Evolutionary conservation across 2,888 invertebrate species (phyloP).

Genomic region (Cyrtodaria siliqua): DNA sequence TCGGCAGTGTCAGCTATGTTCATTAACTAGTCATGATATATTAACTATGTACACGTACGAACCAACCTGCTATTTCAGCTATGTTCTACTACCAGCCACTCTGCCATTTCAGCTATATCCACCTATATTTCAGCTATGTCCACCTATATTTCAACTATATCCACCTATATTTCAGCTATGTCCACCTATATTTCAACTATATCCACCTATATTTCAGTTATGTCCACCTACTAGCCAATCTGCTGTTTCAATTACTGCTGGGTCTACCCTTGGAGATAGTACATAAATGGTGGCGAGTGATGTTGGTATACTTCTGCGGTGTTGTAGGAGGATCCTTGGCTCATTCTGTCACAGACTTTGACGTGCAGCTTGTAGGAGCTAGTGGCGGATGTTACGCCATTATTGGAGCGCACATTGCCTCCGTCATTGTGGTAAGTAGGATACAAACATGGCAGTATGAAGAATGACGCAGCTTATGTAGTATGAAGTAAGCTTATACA

Average conservation of each 20-base stretch:
- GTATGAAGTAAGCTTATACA: too few species aligned
- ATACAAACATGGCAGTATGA: too few species aligned
- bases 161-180: conserved; percentile 96
- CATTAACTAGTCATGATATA: too few species aligned
- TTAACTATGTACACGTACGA: too few species aligned
- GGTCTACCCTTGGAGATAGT: conserved; percentile 98
- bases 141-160: conserved; percentile 97
- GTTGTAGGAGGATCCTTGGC: conserved; percentile 87
- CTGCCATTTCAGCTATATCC: too few species aligned
- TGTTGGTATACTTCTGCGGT: conserved; percentile 87
- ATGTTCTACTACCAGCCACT: too few species aligned
- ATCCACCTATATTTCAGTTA: conserved; percentile 87
- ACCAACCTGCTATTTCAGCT: too few species aligned
- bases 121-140: conserved; percentile 91
- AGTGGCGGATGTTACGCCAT: conserved; percentile 98
- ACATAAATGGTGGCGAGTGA: conserved; percentile 97
- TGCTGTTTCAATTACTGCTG: conserved; percentile 95
- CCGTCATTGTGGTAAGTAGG: conserved; percentile 93
- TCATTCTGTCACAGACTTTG: conserved; percentile 86
- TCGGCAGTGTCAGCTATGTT: too few species aligned
- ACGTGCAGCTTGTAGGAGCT: conserved; percentile 93
- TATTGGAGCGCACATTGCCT: conserved; percentile 96
- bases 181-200: background rate
- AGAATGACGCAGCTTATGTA: too few species aligned
- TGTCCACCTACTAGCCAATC: conserved; percentile 95